Evolutionary conservation across 2,888 invertebrate genomes (phyloP).

Genomic region (Aleiodes leptofemur): DNA sequence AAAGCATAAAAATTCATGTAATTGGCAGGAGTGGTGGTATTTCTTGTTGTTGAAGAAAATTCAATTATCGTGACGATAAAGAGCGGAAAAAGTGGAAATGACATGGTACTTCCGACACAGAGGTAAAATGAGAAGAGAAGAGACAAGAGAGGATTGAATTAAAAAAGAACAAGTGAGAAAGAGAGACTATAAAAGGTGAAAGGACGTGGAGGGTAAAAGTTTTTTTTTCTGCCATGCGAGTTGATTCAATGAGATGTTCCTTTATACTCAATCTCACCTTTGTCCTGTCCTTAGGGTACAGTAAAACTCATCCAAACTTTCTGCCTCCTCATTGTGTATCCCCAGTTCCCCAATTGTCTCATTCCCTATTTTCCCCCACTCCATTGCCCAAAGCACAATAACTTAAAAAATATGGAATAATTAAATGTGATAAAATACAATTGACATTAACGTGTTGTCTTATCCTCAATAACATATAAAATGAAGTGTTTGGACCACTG

Average conservation of each 20-base stretch:
- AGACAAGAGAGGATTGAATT: background rate
- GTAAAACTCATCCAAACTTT: conserved; percentile 24
- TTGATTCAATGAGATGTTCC: conserved; percentile 9
- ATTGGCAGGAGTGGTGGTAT: conserved; percentile 10
- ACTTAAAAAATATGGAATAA: background rate
- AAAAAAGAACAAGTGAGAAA: background rate
- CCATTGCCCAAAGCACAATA: background rate
- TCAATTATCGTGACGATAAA: conserved; percentile 37
- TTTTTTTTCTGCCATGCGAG: conserved; percentile 6
- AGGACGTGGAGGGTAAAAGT: background rate
- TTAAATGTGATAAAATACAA: background rate
- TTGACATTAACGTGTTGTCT: background rate
- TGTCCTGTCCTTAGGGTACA: conserved; percentile 14
- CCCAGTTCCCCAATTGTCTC: background rate
- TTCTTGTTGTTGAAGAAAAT: conserved; percentile 22
- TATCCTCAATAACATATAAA: background rate
- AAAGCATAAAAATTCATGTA: conserved; percentile 13
- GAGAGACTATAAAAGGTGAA: background rate
- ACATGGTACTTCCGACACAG: conserved; percentile 25
- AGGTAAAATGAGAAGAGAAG: conserved; percentile 1
- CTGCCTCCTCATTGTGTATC: conserved; percentile 2
- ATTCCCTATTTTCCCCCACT: background rate
- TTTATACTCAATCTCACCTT: conserved; percentile 18
- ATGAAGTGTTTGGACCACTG: background rate
- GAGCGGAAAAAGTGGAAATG: conserved; percentile 38